Evolutionary conservation across 2,888 invertebrate genomes (phyloP), one percentile per base, ranked within the genome.

Genomic region (Xestia xanthographa): DNA sequence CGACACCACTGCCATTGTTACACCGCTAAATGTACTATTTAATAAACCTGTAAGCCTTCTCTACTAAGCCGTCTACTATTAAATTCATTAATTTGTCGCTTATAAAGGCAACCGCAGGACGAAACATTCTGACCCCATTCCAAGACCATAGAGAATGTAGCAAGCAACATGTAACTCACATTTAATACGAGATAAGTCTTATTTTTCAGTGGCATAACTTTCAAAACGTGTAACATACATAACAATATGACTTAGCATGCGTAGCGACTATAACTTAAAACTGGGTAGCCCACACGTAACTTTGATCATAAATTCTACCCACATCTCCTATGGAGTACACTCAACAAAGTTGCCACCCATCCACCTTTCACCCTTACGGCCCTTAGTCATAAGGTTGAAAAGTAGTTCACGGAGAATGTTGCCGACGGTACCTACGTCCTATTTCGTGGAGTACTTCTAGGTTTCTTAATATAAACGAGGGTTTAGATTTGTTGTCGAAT

Each of bases 231-330:
- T 80, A 53, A 68, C 65, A 73, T 84, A 84, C 58, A 68, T 80
- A 75, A 70, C 75, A 74, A 70, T 75, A 81, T 84, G 73, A 84
- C 72, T 70, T 83, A 87, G 84, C 85, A 88, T 87, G 88, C 79
- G 81, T 82, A 77, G 50, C 38, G 65, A 62, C 81, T 80, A 80
- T 89, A 88, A 88, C 71, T 89, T 84, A 80, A 75, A 74, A 66
- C 74, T 75, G 63, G 77, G 75, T 62, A 73, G 72, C 77, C 75
- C 78, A 83, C 86, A 85, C 72, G 79, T 79, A 81, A 80, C 66
- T 80, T 75, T 34, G 50, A 77, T 84, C 79, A 86, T 86, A 87
- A 86, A 86, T 86, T 87, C 87, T 22, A 62, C 75, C 78, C 76
- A 80, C 80, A 81, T 85, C 83, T 77, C 65, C 29, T 41, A 20